A percentile compares a stretch with the other conserved stretches of the same genome.
Evolutionary conservation across 2,888 invertebrate species (phyloP).

Genomic region (Therioaphis trifolii): DNA sequence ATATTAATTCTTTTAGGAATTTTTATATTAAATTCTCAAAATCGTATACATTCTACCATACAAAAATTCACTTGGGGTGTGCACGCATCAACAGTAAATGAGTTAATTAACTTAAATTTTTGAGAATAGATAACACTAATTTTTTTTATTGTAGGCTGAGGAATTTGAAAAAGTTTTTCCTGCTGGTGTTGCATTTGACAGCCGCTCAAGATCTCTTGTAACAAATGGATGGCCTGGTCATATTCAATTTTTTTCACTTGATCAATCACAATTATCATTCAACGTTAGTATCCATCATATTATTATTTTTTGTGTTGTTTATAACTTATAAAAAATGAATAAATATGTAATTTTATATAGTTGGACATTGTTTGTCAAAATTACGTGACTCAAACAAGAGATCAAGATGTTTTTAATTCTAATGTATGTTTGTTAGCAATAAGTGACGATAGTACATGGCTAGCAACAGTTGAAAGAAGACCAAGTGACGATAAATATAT

Average conservation of each 20-base stretch:
- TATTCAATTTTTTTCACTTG: constrained; percentile 79
- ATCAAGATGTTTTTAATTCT: constrained; percentile 74
- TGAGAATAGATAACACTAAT: neutral
- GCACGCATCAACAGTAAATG: constrained; percentile 53
- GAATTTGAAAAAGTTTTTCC: constrained; percentile 70
- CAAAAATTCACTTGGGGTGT: constrained; percentile 77
- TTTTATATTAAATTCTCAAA: constrained; percentile 66
- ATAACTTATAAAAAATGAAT: neutral
- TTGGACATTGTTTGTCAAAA: constrained; percentile 80
- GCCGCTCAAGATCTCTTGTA: constrained; percentile 75
- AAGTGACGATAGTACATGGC: constrained; percentile 77
- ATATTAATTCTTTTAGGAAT: constrained; percentile 69
- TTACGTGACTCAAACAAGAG: constrained; percentile 75
- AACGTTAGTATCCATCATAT: constrained; percentile 73
- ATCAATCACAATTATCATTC: constrained; percentile 76
- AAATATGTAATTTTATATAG: constrained; percentile 69
- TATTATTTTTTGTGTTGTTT: neutral
- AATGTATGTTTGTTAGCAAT: constrained; percentile 78
- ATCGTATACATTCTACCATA: constrained; percentile 73
- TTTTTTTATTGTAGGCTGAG: constrained; percentile 39
- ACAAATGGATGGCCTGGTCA: constrained; percentile 80
- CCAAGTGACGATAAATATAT: constrained; percentile 72
- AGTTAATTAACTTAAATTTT: neutral
- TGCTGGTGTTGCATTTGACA: constrained; percentile 74
- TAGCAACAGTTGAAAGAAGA: constrained; percentile 78